A percentile compares a stretch with the other conserved stretches of the same genome.
Conservation (phyloP, 2,797 vertebrate species). For the Triplophysa bombifrons region DNA sequence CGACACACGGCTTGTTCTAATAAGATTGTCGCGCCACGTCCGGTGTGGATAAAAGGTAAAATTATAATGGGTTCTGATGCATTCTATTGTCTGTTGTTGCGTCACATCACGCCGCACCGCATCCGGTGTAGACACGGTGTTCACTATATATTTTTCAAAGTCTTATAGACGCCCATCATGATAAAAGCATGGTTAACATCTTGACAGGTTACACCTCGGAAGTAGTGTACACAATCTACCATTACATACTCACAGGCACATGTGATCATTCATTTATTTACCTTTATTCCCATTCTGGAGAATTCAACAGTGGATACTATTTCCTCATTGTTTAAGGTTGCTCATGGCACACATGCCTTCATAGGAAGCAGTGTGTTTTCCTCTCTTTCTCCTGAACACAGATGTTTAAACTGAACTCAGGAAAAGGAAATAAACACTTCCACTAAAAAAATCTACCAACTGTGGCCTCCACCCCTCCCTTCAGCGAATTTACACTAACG, state of each 20-base stretch:
- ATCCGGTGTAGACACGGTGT: too few species aligned
- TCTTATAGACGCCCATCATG: neutral
- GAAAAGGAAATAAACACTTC: conserved; percentile 74
- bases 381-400: conserved; percentile 64
- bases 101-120: too few species aligned
- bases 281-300: neutral
- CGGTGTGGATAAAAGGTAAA: too few species aligned
- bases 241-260: neutral
- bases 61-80: too few species aligned
- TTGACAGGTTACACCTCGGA: neutral
- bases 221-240: neutral
- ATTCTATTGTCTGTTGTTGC: too few species aligned
- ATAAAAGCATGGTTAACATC: neutral
- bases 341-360: neutral
- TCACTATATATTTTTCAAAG: neutral
- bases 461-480: conserved; percentile 39
- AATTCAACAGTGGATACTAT: conserved; percentile 14
- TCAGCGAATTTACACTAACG: conserved; percentile 43
- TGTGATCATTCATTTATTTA: conserved; percentile 8
- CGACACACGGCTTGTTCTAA: too few species aligned
- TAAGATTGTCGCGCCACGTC: too few species aligned
- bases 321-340: conserved; percentile 22
- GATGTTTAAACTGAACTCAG: conserved; percentile 65
- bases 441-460: conserved; percentile 63
- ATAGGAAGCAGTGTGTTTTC: conserved; percentile 60